Evolutionary conservation across 2,797 vertebrate genomes (phyloP).

Genomic region (Girardinus metallicus): DNA sequence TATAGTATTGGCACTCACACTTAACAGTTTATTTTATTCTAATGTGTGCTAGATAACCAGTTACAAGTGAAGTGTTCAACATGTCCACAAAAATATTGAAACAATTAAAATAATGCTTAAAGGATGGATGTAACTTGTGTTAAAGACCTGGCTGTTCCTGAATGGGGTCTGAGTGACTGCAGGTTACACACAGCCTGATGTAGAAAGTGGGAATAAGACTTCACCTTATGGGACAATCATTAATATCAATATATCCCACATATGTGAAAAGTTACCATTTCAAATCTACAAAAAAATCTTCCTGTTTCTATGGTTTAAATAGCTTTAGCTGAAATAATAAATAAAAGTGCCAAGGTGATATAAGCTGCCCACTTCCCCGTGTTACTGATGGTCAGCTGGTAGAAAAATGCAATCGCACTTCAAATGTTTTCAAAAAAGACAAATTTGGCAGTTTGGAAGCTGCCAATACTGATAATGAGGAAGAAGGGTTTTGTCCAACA

Average conservation of each 20-base stretch:
- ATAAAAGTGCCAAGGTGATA: background rate
- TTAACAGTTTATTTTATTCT: background rate
- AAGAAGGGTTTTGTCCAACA: too few species aligned
- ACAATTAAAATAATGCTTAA: background rate
- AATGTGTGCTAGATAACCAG: background rate
- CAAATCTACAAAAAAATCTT: background rate
- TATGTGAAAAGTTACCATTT: background rate
- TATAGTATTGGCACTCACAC: background rate
- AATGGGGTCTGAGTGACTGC: background rate
- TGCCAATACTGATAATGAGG: too few species aligned
- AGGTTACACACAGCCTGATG: background rate
- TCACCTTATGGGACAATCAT: background rate
- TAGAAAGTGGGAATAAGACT: background rate
- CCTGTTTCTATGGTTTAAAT: background rate
- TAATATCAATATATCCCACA: background rate
- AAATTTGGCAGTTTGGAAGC: too few species aligned
- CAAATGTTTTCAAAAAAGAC: too few species aligned
- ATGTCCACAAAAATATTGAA: background rate
- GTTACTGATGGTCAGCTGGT: background rate
- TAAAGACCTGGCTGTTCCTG: background rate
- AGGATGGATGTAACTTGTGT: background rate
- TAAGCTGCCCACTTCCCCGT: background rate
- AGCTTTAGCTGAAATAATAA: background rate
- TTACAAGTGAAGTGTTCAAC: background rate
- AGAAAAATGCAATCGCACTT: background rate